phyloP scores from a whole-genome alignment of 2,113 vertebrate species.

The Entelurus aequoreus region DNA sequence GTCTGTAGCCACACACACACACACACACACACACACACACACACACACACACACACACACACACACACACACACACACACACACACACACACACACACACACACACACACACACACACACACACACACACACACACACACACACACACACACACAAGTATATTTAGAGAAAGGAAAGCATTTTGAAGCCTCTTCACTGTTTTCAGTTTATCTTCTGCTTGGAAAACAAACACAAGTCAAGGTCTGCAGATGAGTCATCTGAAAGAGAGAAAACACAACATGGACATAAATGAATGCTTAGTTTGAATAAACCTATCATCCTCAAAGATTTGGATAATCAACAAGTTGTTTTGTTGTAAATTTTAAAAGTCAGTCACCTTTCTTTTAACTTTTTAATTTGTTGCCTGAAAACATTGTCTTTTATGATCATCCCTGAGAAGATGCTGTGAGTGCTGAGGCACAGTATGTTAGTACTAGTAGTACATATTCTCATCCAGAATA shows the following conservation, averaged over 20 bases:
- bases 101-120: slow-evolving; percentile 10
- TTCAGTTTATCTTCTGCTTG: slow-evolving; percentile 32
- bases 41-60: slow-evolving; percentile 12
- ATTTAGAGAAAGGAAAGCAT: slow-evolving; percentile 34
- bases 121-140: slow-evolving; percentile 11
- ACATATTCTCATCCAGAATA: slow-evolving; percentile 24
- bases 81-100: slow-evolving; percentile 16
- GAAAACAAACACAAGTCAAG: slow-evolving; percentile 55
- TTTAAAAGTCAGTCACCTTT: not conserved
- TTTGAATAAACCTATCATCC: not conserved
- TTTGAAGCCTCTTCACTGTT: slow-evolving; percentile 35
- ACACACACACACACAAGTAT: slow-evolving; percentile 18
- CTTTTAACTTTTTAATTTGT: not conserved
- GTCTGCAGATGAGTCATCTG: slow-evolving; percentile 28
- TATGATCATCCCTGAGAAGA: not conserved
- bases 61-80: slow-evolving; percentile 10
- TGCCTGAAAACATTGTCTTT: not conserved
- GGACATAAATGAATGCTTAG: not conserved
- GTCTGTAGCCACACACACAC: slow-evolving; percentile 11
- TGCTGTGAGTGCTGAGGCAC: not conserved
- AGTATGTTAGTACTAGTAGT: slow-evolving; percentile 6
- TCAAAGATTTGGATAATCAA: not conserved
- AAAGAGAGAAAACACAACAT: slow-evolving; percentile 12
- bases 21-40: slow-evolving; percentile 5
- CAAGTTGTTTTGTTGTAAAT: not conserved